Evolutionary conservation across 1,140 invertebrate genomes (phyloP), one percentile per base, ranked within the genome.

Genomic region (Plodia interpunctella): DNA sequence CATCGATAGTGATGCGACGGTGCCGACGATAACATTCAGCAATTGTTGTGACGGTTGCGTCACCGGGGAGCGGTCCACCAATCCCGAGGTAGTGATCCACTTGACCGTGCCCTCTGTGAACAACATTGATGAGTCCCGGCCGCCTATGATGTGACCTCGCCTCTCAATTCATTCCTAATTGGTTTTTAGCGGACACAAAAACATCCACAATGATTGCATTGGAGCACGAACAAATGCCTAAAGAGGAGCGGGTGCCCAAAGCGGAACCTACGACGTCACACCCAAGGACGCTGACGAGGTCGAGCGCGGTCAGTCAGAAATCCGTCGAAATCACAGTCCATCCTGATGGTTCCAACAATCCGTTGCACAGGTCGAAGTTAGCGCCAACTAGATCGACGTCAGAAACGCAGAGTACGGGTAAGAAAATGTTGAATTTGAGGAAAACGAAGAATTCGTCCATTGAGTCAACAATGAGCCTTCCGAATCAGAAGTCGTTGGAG

Each of bases 261-360:
- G 65, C 78, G 5, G 83, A 87, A 57, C 72, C 78, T 1, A 74
- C 83, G 0, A 74, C 76, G 35, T 76, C 87, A 2, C 85, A 85
- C n/a, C 51, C 19, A 25, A 69, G 76, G 62, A 81, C 79, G 13
- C 62, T 88, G 15, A 87, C 81, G n/a, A 66, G 90, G 10, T 90
- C 90, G 11, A 92, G 91, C 55, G 92, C 91, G 9, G 89, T 92
- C 52, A 92, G 91, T 59, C 91, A 92, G 64, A 90, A 91, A 53
- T 91, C 91, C 44, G 89, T 92, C 21, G 92, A 92, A 63, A 83
- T 92, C 49, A 68, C 74, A 61, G 82, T 90, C 30, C 76, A 83
- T 25, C 79, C 81, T 17, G 87, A 87, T 53, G 76, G 78, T 58
- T 82, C 85, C 0, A 88, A 82, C 55, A 88, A 90, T 62, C 90